phyloP scores from a whole-genome alignment of 1,140 invertebrate species.

The Stenopsyche tienmushanensis region DNA sequence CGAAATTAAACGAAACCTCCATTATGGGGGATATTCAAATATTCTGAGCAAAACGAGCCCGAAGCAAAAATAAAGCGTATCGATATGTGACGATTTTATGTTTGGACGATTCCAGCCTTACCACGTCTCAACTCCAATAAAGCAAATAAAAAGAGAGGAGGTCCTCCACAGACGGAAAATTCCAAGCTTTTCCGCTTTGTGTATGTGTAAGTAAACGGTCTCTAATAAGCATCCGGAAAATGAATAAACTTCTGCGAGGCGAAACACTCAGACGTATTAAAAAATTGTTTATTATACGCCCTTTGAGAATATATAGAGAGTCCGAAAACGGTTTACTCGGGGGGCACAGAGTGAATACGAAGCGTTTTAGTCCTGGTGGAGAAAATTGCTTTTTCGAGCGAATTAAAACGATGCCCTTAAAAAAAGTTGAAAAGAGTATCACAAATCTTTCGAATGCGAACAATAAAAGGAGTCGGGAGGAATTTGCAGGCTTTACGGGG shows the following conservation, averaged over 20 bases:
- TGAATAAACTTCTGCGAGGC: conserved; percentile 23
- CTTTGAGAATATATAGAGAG: conserved; percentile 1
- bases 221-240: conserved; percentile 25
- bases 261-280: conserved; percentile 24
- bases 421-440: too few relatives aligned
- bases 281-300: conserved; percentile 24
- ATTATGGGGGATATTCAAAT: neutral
- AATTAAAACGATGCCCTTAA: conserved; percentile 3
- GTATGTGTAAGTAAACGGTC: neutral
- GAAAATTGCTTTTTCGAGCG: conserved; percentile 5
- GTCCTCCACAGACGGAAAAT: conserved; percentile 2
- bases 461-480: too few relatives aligned
- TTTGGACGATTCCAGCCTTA: too few relatives aligned
- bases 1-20: neutral
- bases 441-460: too few relatives aligned
- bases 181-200: neutral
- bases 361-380: neutral
- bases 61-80: neutral
- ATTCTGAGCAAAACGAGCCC: neutral
- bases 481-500: too few relatives aligned
- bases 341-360: neutral
- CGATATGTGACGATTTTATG: too few relatives aligned
- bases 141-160: conserved; percentile 6
- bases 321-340: neutral
- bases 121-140: too few relatives aligned